Conservation (phyloP, 1,140 invertebrate species). For the Spodoptera frugiperda region DNA sequence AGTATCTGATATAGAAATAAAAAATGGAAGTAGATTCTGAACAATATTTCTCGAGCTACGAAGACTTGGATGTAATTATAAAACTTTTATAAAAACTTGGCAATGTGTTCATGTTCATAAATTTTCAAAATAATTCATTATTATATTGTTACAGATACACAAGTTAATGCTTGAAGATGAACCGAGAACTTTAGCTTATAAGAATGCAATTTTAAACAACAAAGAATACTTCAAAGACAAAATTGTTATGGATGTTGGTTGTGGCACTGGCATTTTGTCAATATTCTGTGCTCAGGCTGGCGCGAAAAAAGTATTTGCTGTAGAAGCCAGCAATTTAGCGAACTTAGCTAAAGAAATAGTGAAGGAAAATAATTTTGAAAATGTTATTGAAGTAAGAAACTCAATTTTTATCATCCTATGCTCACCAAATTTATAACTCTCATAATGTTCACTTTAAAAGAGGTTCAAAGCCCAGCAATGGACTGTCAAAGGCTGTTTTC, state of each 20-base stretch:
- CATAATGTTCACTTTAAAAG: too few species aligned
- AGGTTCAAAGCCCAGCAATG: too few species aligned
- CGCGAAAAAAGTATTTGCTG: conserved; percentile 96
- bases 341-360: conserved; percentile 95
- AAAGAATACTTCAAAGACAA: conserved; percentile 89
- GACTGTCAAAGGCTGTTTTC: too few species aligned
- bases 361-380: conserved; percentile 89
- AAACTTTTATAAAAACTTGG: background rate
- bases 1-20: background rate
- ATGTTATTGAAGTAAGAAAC: conserved; percentile 86
- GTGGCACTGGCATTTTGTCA: conserved; percentile 98
- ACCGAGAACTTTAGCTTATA: conserved; percentile 93
- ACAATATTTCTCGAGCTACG: conserved; percentile 86
- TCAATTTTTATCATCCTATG: background rate
- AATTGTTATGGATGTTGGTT: conserved; percentile 97
- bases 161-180: conserved; percentile 93
- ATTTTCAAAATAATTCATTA: background rate
- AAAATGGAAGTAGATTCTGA: background rate
- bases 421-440: too few species aligned
- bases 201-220: conserved; percentile 93
- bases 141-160: conserved; percentile 88
- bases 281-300: conserved; percentile 98
- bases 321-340: conserved; percentile 96
- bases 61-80: conserved; percentile 84
- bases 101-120: background rate